Percentiles rank a stretch among this genome's conserved stretches.
Evolutionary conservation across 2,113 vertebrate genomes (phyloP).

Genomic region (Sander lucioperca): DNA sequence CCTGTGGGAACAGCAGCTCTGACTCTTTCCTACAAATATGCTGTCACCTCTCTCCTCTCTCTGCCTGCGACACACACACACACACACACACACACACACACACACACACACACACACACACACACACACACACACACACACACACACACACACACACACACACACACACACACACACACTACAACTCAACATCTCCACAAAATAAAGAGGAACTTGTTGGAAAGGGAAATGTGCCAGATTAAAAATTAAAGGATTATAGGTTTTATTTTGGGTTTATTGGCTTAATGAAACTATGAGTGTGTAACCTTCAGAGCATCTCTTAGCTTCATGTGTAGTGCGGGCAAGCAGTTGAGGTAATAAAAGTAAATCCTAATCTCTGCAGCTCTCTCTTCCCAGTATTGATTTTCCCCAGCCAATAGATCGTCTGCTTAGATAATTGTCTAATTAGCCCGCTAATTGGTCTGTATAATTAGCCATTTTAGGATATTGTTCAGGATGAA

Average conservation of each 20-base stretch:
- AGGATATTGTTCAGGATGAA: conserved; percentile 84
- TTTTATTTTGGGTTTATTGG: conserved; percentile 10
- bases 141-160: conserved; percentile 18
- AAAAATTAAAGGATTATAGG: neutral
- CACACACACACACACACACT: conserved; percentile 39
- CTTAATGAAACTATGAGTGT: conserved; percentile 8
- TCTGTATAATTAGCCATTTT: conserved; percentile 87
- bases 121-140: conserved; percentile 17
- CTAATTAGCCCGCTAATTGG: conserved; percentile 84
- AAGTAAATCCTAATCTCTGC: conserved; percentile 68
- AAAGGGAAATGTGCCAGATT: conserved; percentile 21
- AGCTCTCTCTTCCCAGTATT: conserved; percentile 63
- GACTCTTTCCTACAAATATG: conserved; percentile 61
- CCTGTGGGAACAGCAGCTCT: conserved; percentile 75
- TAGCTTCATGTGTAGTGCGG: conserved; percentile 28
- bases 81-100: conserved; percentile 12
- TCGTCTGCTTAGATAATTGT: conserved; percentile 85
- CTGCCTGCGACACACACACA: conserved; percentile 9
- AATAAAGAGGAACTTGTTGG: conserved; percentile 19
- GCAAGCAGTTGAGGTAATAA: conserved; percentile 41
- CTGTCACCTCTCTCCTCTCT: conserved; percentile 33
- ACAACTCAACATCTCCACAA: neutral
- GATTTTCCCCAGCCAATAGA: conserved; percentile 80
- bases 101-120: conserved; percentile 16
- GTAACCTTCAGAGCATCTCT: conserved; percentile 15